phyloP scores from a whole-genome alignment of 2,113 vertebrate genomes.

The Isichthys henryi region DNA sequence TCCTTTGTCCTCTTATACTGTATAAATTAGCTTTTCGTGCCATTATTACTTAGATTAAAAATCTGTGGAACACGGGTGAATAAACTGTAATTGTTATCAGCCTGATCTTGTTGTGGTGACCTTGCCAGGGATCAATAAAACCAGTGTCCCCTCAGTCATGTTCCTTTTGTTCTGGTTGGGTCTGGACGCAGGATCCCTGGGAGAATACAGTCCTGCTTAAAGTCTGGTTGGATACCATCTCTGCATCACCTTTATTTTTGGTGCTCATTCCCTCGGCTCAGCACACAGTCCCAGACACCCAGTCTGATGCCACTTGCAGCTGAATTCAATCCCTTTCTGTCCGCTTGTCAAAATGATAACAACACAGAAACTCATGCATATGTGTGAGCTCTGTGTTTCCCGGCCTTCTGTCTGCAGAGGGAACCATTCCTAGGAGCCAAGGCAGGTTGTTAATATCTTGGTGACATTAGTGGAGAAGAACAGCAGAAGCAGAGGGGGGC shows the following conservation, averaged over 20 bases:
- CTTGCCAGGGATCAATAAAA: neutral
- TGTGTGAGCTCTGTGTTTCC: neutral
- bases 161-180: neutral
- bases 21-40: neutral
- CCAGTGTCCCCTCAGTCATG: neutral
- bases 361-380: neutral
- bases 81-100: neutral
- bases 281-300: neutral
- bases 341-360: neutral
- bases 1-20: neutral
- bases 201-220: neutral
- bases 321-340: neutral
- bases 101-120: neutral
- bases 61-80: neutral
- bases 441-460: neutral
- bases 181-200: neutral
- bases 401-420: neutral
- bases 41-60: neutral
- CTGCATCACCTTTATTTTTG: neutral
- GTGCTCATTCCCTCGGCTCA: neutral
- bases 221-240: neutral
- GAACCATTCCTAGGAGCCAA: neutral
- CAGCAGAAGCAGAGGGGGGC: neutral
- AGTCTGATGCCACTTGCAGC: neutral
- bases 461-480: neutral